phyloP scores from a whole-genome alignment of 2,113 vertebrate species.

The Corythoichthys haematopterus region DNA sequence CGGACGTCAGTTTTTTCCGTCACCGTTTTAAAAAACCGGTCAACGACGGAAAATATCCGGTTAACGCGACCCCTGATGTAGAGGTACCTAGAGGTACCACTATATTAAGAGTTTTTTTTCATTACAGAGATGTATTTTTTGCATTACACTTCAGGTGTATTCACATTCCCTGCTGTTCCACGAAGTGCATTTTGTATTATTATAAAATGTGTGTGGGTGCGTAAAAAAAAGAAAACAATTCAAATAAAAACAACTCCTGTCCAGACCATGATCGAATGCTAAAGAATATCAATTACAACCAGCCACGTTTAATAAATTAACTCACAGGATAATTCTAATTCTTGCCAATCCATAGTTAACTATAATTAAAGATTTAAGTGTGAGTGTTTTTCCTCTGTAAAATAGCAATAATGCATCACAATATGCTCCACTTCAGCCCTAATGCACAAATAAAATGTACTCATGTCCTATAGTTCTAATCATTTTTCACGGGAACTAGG shows the following conservation, averaged over 20 bases:
- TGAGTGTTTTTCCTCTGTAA: background rate
- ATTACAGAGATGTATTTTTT: background rate
- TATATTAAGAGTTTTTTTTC: background rate
- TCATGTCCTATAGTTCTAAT: background rate
- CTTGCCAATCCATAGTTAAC: background rate
- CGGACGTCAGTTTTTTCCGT: too few relatives aligned
- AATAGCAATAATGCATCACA: background rate
- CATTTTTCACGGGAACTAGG: slow-evolving; percentile 20
- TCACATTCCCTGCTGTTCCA: slow-evolving; percentile 38
- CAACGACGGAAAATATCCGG: too few relatives aligned
- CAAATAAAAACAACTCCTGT: background rate
- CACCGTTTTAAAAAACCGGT: too few relatives aligned
- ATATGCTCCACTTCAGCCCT: background rate
- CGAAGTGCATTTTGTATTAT: slow-evolving; percentile 39
- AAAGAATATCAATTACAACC: background rate
- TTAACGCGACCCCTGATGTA: too few relatives aligned
- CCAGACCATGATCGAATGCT: background rate
- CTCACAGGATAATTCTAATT: background rate
- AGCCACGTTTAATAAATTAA: background rate
- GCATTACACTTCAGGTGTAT: slow-evolving; percentile 30
- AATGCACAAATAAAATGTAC: background rate
- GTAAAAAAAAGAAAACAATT: background rate
- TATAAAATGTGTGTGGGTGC: slow-evolving; percentile 9
- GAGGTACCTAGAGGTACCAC: too few relatives aligned
- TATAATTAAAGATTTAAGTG: background rate